Evolutionary conservation across 2,113 vertebrate species (phyloP), one percentile per base, ranked within the genome.

Genomic region (Dendropsophus ebraccatus): DNA sequence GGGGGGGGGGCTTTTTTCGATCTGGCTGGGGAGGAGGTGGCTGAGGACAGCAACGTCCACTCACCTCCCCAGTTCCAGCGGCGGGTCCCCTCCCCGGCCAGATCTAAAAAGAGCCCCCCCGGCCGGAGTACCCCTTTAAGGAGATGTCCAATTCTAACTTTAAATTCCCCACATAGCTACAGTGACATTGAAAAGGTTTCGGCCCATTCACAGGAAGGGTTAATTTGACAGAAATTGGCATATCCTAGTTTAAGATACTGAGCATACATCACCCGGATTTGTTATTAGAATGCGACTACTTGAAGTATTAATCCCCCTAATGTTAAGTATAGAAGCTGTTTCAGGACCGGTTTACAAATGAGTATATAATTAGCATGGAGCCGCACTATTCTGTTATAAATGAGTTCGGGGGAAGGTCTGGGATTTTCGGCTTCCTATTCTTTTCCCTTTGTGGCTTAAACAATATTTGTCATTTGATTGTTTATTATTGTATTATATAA

Each of bases 391-490:
- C 37, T 50, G 69, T 49, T 82, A 67, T 32, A 82, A 69, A 82
- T 82, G 69, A 82, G 37, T 47, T 82, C 25, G 52, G 79, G 41
- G 37, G n/a, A 45, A 81, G 54, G 35, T 65, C 25, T 79, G 76
- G 76, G 76, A 79, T 79, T 79, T 78, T 56, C 19, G 5, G 37
- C 79, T 49, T 82, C n/a, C 45, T 82, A 32, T 70, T 82, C 50
- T 82, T 82, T 81, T 82, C 25, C 45, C 25, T 82, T 67, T 25
- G 58, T 79, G 28, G 76, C 52, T 58, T 21, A 79, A 79, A 58
- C 76, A 79, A 58, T 79, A 79, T 79, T 79, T 69, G 45, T 82
- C 62, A 82, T 69, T n/a, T 69, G 62, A 82, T 82, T 69, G 80
- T 67, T 82, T 67, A 67, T 50, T 69, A 52, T 50, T 67, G 60